Conservation (phyloP, 2,888 invertebrate genomes). For the Hoplodrina ambigua region DNA sequence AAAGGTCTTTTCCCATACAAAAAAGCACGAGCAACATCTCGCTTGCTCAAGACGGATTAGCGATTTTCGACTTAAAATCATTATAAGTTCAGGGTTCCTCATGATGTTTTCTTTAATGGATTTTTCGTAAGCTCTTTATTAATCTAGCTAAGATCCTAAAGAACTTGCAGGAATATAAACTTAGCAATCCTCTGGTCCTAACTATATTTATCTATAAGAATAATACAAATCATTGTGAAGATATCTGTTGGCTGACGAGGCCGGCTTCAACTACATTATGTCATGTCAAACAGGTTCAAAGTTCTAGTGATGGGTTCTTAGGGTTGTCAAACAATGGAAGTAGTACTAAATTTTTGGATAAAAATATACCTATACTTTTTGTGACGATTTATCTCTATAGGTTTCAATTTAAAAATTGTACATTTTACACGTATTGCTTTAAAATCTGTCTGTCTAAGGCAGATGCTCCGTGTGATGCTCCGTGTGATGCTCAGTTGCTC, state of each 20-base stretch:
- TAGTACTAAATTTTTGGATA: background rate
- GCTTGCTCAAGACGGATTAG: too few species aligned
- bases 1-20: too few species aligned
- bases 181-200: conserved; percentile 7
- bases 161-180: background rate
- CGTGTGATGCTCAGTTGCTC: too few species aligned
- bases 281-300: conserved; percentile 60
- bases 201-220: conserved; percentile 19
- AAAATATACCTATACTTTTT: background rate
- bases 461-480: too few species aligned
- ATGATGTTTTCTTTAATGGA: background rate
- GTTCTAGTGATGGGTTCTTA: conserved; percentile 48
- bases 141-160: background rate
- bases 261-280: conserved; percentile 48
- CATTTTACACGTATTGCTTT: background rate
- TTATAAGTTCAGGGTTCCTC: background rate
- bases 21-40: too few species aligned
- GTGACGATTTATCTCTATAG: background rate
- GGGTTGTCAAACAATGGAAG: conserved; percentile 32
- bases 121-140: background rate
- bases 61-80: background rate
- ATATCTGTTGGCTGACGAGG: conserved; percentile 41
- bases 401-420: too few species aligned
- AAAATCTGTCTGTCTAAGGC: background rate
- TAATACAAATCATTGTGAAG: conserved; percentile 37